These are phyloP conservation scores for Melieria picta DNA, from an alignment of 2,888 invertebrate genomes.

Conservation along the genomic window DNA sequence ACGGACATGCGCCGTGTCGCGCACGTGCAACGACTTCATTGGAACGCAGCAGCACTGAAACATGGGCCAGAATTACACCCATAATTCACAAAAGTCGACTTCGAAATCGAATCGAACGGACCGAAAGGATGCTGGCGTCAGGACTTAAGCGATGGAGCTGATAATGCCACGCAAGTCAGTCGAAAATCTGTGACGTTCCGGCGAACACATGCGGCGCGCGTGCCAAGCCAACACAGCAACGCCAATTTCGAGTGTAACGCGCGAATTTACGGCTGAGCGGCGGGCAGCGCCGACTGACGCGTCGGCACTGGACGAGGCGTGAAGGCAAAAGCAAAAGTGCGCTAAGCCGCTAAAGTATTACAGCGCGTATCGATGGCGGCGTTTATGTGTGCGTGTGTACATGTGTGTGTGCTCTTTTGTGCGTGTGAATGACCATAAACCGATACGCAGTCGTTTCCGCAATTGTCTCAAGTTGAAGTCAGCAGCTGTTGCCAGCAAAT, in stretches of 20 bases:
- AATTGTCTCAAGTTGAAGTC: not conserved
- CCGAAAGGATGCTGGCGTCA: not conserved
- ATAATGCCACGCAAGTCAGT: slow-evolving; percentile 5
- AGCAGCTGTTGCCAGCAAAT: slow-evolving; percentile 14
- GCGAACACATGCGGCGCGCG: slow-evolving; percentile 4
- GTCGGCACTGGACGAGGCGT: no score
- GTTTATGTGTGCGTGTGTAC: not conserved
- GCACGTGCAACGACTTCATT: not conserved
- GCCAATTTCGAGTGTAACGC: no score
- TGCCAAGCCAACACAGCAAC: not conserved
- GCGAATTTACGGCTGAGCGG: no score
- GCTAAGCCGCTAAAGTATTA: no score
- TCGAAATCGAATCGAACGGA: not conserved
- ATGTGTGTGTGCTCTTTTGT: not conserved
- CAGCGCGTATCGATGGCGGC: not conserved
- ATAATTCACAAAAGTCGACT: not conserved
- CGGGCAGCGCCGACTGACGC: no score
- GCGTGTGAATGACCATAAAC: not conserved
- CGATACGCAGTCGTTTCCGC: not conserved
- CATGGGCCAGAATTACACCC: not conserved
- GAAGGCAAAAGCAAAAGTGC: not conserved
- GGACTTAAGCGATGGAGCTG: not conserved
- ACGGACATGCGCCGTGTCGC: slow-evolving; percentile 16
- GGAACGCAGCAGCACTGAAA: not conserved
- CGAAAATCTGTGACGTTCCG: slow-evolving; percentile 2